Base-by-base conservation (phyloP, 2,888 invertebrate genomes). In the Colletes collaris region DNA sequence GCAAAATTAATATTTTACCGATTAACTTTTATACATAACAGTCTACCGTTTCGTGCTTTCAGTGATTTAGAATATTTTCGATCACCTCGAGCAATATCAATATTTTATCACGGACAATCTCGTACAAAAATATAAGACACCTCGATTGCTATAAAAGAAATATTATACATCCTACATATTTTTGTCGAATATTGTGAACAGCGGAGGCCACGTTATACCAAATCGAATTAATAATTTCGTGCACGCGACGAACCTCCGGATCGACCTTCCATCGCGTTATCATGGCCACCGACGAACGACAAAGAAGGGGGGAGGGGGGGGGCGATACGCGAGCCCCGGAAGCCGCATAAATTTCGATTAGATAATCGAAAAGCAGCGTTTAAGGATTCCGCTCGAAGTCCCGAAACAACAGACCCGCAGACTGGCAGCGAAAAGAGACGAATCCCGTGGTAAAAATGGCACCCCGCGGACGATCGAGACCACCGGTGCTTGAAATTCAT, bases 271-370 rank as follows among this genome's bases (percentile, higher is more conserved):
- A 65, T 59, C 35, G 52, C 52, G 75, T 69, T 75, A 75, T 78
- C 75, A 11, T 49, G 65, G 55, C 71, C 35, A 56, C 66, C 62
- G 49, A 56, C 59, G 56, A 55, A 52, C 50, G 16, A 19, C 27
- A 50, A 35, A n/a, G 8, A 6, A 7, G 53, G 53, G 0, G 40
- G 50, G 16, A 16, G 16, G 27, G 27, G 27, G 2, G 27, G 27
- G 27, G 27, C 27, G 27, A 27, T 27, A 40, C 40, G 60, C 55
- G 68, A 76, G 79, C 71, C 79, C 59, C 72, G 68, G 83, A 87
- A 89, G 84, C 89, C 87, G 69, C 86, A 87, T 78, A 84, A 83
- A 82, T 89, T 87, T 89, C 85, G 88, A 89, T 89, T 89, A 88
- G 87, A 86, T 86, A 82, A 85, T 89, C 87, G 86, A 81, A 87